Percentiles rank a stretch among this genome's conserved stretches.
phyloP scores from a whole-genome alignment of 2,888 invertebrate genomes.

The Nycteola revayana region DNA sequence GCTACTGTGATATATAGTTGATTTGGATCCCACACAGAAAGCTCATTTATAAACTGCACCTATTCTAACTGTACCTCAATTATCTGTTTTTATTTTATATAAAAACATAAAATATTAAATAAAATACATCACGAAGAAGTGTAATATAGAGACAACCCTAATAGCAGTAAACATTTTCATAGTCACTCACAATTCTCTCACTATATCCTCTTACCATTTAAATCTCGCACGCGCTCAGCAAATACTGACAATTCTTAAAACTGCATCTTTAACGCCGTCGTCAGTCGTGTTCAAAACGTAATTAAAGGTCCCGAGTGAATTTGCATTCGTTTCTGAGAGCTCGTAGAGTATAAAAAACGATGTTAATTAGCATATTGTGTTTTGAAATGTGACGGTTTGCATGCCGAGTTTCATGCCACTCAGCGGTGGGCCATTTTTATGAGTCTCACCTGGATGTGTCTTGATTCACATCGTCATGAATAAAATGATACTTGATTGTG shows the following conservation, averaged over 20 bases:
- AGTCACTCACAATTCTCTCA: constrained; percentile 53
- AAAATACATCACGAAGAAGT: no score
- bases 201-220: constrained; percentile 68
- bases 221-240: constrained; percentile 54
- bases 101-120: no score
- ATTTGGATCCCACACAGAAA: neutral
- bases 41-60: no score
- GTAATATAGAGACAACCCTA: constrained; percentile 37
- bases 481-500: constrained; percentile 20
- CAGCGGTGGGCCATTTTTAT: constrained; percentile 74
- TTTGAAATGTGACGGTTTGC: constrained; percentile 79
- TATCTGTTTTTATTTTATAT: no score
- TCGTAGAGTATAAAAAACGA: constrained; percentile 65
- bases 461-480: constrained; percentile 19
- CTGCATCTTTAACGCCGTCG: constrained; percentile 73
- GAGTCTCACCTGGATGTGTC: constrained; percentile 54
- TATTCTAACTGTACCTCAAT: no score
- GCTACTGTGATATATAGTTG: constrained; percentile 38
- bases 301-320: constrained; percentile 73
- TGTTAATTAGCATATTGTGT: constrained; percentile 81
- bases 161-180: constrained; percentile 59
- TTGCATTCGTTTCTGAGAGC: constrained; percentile 79
- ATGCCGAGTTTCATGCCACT: constrained; percentile 67
- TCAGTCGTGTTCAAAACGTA: constrained; percentile 74
- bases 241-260: constrained; percentile 70